Base-by-base conservation (phyloP, 1,140 invertebrate species). In the Meloidogyne exigua region DNA sequence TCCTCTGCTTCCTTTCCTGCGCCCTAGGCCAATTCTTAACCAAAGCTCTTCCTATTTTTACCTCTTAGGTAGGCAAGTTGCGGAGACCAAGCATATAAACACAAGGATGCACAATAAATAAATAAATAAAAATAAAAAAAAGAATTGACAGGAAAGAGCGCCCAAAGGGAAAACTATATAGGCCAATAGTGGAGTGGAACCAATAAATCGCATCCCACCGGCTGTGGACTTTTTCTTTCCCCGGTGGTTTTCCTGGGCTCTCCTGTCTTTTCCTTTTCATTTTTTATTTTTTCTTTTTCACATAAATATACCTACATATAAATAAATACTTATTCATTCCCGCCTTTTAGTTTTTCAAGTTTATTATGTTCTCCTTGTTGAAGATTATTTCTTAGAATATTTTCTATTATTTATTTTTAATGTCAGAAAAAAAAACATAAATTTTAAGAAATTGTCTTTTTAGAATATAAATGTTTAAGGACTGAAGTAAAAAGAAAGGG, bases 261-360 rank as follows among this genome's bases (percentile, higher is more conserved):
- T 25, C 66, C 66, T 39, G 66, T 26, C 15, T 67, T 67, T 67
- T 67, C 64, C 65, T 39, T 66, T 18, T 21, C 5, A 21, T 28
- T 67, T 39, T 28, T 10, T 26, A 7, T n/a, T 67, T 25, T 26
- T 67, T 26, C 18, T 15, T 26, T n/a, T n/a, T n/a, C n/a, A n/a
- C n/a, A n/a, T n/a, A n/a, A n/a, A n/a, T n/a, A n/a, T n/a, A n/a
- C n/a, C n/a, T n/a, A n/a, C n/a, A n/a, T n/a, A n/a, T n/a, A n/a
- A n/a, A n/a, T n/a, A n/a, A n/a, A n/a, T n/a, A n/a, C n/a, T n/a
- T 67, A 39, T 67, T 67, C 66, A 32, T 39, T 67, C 21, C 66
- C 66, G 36, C 13, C 66, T 67, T 67, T 67, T 67, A 21, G 26
- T 67, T 39, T 67, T 13, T 23, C 18, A 67, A 32, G n/a, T 67